phyloP scores from a whole-genome alignment of 2,888 invertebrate genomes.

The Cabera pusaria region DNA sequence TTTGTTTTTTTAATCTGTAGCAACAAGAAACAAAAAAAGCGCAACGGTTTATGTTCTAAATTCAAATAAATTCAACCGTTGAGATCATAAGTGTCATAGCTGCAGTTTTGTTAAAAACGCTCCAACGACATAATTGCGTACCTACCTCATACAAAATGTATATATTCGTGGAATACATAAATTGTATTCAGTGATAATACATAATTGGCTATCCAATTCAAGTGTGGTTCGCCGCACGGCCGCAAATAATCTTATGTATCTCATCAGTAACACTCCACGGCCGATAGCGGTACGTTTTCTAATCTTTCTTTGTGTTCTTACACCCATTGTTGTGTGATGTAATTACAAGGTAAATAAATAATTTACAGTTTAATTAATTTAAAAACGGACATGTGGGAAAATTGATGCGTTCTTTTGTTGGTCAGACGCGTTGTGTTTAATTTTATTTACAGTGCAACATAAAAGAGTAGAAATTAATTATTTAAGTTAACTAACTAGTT shows the following conservation, averaged over 20 bases:
- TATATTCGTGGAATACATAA: not conserved
- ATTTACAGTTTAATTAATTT: conserved; percentile 16
- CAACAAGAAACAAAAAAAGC: too few relatives aligned
- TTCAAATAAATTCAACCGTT: too few relatives aligned
- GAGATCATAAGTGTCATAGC: not conserved
- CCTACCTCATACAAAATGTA: not conserved
- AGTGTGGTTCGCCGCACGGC: conserved; percentile 15
- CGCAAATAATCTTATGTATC: conserved; percentile 24
- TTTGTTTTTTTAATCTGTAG: too few relatives aligned
- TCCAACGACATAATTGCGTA: not conserved
- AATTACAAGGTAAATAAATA: conserved; percentile 24
- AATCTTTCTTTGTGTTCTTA: conserved; percentile 21
- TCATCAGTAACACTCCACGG: conserved; percentile 24
- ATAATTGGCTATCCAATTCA: conserved; percentile 10
- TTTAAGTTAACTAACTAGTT: too few relatives aligned
- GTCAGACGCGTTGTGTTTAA: too few relatives aligned
- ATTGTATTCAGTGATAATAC: too few relatives aligned
- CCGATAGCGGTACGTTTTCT: conserved; percentile 18
- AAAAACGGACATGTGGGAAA: conserved; percentile 2
- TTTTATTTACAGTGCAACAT: too few relatives aligned
- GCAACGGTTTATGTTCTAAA: too few relatives aligned
- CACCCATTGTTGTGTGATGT: conserved; percentile 18
- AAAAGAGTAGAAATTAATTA: too few relatives aligned
- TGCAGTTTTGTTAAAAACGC: not conserved
- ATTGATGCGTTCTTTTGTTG: not conserved